Evolutionary conservation across 1,140 invertebrate genomes (phyloP), one percentile per base, ranked within the genome.

Genomic region (Meloidogyne hapla): DNA sequence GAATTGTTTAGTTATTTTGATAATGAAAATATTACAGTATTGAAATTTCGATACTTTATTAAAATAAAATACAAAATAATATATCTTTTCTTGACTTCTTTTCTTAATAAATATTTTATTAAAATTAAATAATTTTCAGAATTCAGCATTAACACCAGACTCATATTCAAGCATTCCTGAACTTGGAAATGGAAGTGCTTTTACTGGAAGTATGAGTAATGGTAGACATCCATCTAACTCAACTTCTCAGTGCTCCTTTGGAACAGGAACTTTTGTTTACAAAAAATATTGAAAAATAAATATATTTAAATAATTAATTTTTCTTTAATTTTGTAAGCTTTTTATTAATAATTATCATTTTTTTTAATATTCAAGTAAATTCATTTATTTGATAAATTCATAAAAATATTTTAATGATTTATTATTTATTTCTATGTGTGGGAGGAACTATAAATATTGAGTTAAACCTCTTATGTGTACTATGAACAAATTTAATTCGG

Each of bases 211-310:
- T 40, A n/a, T 65, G 64, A 65, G 64, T 42, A 38, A 18, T 21
- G 65, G 65, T 1, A 33, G 65, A n/a, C 65, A 67, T 42, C 65
- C 65, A 38, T 67, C 65, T 33, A 56, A 56, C 6, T 42, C 65
- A 33, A 67, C 40, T 5, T 67, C 65, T 1, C 65, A 67, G n/a
- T 67, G 28, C 21, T 67, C 65, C 23, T 66, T 67, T 21, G 65
- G 65, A 18, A 67, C 65, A 25, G 65, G 65, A 33, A 67, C 65
- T 38, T 67, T 67, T 67, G 65, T 67, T 6, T 67, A 67, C 65
- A 67, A 67, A 67, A 67, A 67, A 21, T 67, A 67, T 67, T 67
- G 64, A 66, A 13, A 56, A 56, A n/a, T 6, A n/a, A n/a, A 56
- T 56, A n/a, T 21, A 8, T 5, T 4, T n/a, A n/a, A 56, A n/a